These are phyloP conservation scores for Cotesia glomerata DNA, from an alignment of 1,140 invertebrate species.

Conservation along the genomic window DNA sequence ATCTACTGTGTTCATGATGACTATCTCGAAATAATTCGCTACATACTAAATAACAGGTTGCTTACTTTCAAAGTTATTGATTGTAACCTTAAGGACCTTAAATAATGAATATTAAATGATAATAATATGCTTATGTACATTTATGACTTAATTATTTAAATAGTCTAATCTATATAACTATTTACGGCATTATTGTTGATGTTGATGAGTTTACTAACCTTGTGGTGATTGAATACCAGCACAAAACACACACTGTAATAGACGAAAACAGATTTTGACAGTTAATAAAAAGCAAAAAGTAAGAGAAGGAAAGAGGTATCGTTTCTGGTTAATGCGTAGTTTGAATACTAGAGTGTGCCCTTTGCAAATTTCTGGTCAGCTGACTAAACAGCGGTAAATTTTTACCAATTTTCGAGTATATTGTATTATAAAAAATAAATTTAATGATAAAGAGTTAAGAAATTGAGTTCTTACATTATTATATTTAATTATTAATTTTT, in stretches of 20 bases:
- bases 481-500: no score
- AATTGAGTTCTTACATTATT: no score
- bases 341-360: no score
- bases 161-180: neutral
- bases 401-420: no score
- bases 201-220: slow-evolving; percentile 4
- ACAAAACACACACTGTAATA: neutral
- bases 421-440: no score
- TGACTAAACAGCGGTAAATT: no score
- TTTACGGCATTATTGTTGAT: neutral
- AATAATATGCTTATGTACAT: neutral
- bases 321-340: no score
- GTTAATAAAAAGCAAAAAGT: neutral
- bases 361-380: no score
- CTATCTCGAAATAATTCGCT: neutral
- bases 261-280: no score
- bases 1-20: slow-evolving; percentile 72
- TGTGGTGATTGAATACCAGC: neutral
- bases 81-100: neutral
- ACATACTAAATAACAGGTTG: slow-evolving; percentile 18
- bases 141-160: neutral
- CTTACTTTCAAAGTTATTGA: neutral
- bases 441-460: no score
- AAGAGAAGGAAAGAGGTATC: neutral
- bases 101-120: neutral